Base-by-base conservation (phyloP, 2,113 vertebrate genomes). In the Cynopterus brachyotis region DNA sequence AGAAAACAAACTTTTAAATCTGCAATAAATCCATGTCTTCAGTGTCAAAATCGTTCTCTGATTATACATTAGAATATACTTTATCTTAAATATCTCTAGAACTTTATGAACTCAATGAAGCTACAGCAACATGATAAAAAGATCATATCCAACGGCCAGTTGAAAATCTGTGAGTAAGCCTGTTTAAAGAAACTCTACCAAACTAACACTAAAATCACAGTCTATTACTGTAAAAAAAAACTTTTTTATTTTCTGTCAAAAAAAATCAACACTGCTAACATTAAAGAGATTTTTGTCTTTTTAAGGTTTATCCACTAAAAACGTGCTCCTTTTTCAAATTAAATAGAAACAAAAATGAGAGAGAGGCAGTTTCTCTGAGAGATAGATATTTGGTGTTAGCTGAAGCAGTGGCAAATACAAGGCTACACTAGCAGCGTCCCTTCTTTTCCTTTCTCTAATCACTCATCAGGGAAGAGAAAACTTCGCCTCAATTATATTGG, bases 241-340 rank as follows among this genome's bases (percentile, higher is more conserved):
- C 7, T 6, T 17, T 67, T 83, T 57, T 8, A 22, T 66, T 82
- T 84, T 78, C 42, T 91, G 32, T 37, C 13, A 40, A 47, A 57
- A n/a, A 73, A 60, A 83, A 50, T 3, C 45, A 40, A 47, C 9
- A 42, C 6, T 53, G 4, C 6, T n/a, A 76, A 82, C 11, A 42
- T 90, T 89, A 55, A 84, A 62, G 59, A 79, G 3, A 75, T 72
- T 86, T 83, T 95, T 26, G 15, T 2, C 57, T 92, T 81, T 85
- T 76, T 37, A 85, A 93, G 16, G 5, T 55, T 88, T n/a, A 69
- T 24, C 19, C 50, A 28, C 84, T 82, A 72, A 86, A 93, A 94
- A 72, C 26, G 3, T 26, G 47, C 30, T 60, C 20, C 40, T 64
- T 80, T 70, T 89, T 79, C 37, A 91, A 76, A 62, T 87, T 94